Conservation (phyloP, 1,140 invertebrate species). For the Pomacea maculata region DNA sequence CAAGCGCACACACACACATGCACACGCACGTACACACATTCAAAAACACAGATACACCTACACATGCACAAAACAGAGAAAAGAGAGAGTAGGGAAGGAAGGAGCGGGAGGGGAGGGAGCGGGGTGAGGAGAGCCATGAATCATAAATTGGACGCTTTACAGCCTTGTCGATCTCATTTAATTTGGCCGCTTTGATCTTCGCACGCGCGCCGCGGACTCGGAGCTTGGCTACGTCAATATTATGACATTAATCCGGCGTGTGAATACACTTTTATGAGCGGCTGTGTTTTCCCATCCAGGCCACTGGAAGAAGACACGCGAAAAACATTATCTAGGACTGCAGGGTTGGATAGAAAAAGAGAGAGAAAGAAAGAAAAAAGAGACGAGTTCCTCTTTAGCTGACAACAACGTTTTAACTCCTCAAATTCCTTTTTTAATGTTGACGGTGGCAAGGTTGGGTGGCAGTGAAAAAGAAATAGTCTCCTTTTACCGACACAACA, state of each 20-base stretch:
- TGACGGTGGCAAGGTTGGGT: no score
- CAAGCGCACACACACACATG: not conserved
- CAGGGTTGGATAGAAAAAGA: not conserved
- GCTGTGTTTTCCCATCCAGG: conserved; percentile 2
- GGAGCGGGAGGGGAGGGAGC: not conserved
- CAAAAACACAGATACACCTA: not conserved
- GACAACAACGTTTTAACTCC: no score
- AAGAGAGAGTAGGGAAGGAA: not conserved
- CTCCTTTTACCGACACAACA: no score
- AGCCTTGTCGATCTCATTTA: not conserved
- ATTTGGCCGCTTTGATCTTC: conserved; percentile 5
- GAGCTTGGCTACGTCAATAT: conserved; percentile 2
- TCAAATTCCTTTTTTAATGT: no score
- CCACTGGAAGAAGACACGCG: not conserved
- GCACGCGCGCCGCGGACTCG: not conserved
- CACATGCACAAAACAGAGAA: not conserved
- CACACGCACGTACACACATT: not conserved
- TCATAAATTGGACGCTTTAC: conserved; percentile 4
- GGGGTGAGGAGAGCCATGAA: not conserved
- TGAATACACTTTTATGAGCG: conserved; percentile 11
- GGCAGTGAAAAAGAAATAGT: no score
- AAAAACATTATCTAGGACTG: not conserved
- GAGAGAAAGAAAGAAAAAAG: not conserved
- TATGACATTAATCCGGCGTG: conserved; percentile 8
- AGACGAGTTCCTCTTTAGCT: not conserved